Base-by-base conservation (phyloP, 2,888 invertebrate genomes). In the Rhyacophila evoluta region DNA sequence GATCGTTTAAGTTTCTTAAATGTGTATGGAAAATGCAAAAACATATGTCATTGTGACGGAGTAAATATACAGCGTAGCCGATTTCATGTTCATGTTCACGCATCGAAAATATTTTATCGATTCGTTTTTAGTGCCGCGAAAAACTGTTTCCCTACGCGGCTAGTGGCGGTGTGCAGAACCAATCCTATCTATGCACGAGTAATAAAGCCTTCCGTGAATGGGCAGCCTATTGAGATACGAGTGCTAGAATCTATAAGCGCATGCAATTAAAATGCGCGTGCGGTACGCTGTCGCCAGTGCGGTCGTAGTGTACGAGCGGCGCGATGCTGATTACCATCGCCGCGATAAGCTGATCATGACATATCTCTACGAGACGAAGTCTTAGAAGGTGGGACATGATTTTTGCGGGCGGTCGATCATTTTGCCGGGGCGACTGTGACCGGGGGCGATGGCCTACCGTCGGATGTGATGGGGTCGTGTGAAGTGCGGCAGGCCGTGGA, bases 401-500 rank as follows among this genome's bases (percentile, higher is more conserved):
- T 33, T 33, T n/a, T 28, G 75, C 69, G 37, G 27, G 67, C 25
- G 76, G 76, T 38, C 38, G 41, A 6, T 33, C 27, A 38, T 28
- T 39, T 25, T 2, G 69, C 75, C 38, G 75, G 37, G 72, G 72
- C 38, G 69, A 87, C 85, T 88, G 88, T 86, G 88, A 83, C 85
- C 85, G 85, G 87, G 86, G 87, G 85, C 83, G 88, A 87, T 88
- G 86, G 88, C 89, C 88, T 88, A 41, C 39, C 39, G 25, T 29
- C 41, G 39, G 74, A 25, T 29, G 39, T 41, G 27, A 37, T 72
- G 39, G 72, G 55, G 55, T 55, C 55, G 25, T 55, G 72, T 41
- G 75, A 85, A 86, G 84, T 84, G 86, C 86, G 88, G 87, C 86
- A 89, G 87, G 87, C 88, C 89, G 90, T 90, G 90, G 90, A 91